phyloP scores from a whole-genome alignment of 1,140 invertebrate genomes.

The Saxidomus purpurata region DNA sequence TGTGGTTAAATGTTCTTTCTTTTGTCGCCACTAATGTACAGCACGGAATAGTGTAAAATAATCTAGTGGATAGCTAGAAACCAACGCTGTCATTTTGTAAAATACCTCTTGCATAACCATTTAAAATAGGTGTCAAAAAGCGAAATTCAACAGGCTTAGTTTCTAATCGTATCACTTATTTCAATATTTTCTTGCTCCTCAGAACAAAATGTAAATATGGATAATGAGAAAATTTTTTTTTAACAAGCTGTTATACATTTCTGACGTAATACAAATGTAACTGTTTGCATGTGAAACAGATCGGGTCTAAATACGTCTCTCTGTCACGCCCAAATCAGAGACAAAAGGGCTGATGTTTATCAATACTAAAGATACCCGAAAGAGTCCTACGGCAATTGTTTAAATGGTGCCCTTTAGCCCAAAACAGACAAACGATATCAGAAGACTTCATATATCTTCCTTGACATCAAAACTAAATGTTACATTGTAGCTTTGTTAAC shows the following conservation, averaged over 20 bases:
- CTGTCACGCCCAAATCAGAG: slow-evolving; percentile 9
- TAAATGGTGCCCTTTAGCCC: slow-evolving; percentile 22
- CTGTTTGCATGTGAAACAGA: neutral
- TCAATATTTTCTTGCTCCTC: too few relatives aligned
- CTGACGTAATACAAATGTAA: neutral
- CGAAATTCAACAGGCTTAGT: too few relatives aligned
- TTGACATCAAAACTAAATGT: slow-evolving; percentile 1
- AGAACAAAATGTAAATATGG: too few relatives aligned
- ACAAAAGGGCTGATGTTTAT: neutral
- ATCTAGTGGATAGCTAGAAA: too few relatives aligned
- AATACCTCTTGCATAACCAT: too few relatives aligned
- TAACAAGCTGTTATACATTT: too few relatives aligned
- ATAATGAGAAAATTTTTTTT: too few relatives aligned
- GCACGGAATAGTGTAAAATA: neutral
- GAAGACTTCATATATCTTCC: slow-evolving; percentile 3
- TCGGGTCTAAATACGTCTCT: neutral
- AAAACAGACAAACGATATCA: neutral
- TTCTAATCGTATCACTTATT: too few relatives aligned
- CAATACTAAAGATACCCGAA: neutral
- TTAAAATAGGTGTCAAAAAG: too few relatives aligned
- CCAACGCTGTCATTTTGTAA: too few relatives aligned
- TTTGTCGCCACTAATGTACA: neutral
- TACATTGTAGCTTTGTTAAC: slow-evolving; percentile 8
- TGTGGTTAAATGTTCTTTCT: neutral
- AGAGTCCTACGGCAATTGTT: neutral